Evolutionary conservation across 2,113 vertebrate species (phyloP).

Genomic region (Phrynosoma blainvillii): DNA sequence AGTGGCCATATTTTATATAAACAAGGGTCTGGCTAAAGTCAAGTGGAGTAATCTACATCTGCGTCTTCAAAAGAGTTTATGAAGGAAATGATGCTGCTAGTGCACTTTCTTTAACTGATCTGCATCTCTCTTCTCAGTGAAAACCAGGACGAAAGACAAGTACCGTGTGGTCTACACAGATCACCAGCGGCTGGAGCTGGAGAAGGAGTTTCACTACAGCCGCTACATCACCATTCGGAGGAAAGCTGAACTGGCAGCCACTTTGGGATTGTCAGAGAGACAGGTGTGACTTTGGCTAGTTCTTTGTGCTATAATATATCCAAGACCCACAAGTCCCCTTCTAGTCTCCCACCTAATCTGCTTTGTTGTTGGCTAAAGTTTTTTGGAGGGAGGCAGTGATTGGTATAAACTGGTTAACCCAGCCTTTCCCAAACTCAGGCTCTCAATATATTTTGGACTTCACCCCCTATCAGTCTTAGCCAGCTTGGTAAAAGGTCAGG

Average conservation of each 20-base stretch:
- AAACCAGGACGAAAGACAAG: constrained; percentile 86
- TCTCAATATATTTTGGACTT: background rate
- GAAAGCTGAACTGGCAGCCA: constrained; percentile 83
- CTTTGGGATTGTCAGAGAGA: constrained; percentile 82
- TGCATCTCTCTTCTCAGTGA: constrained; percentile 71
- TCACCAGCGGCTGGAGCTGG: constrained; percentile 83
- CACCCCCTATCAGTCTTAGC: background rate
- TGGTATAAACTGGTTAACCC: too few relatives aligned
- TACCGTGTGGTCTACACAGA: constrained; percentile 85
- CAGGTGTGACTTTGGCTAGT: constrained; percentile 72
- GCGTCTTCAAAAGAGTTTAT: constrained; percentile 53
- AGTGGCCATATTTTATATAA: background rate
- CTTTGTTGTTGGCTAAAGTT: background rate
- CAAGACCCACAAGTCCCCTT: background rate
- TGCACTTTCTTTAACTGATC: constrained; percentile 15
- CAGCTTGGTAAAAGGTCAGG: background rate
- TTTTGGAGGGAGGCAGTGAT: too few relatives aligned
- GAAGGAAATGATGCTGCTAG: constrained; percentile 41
- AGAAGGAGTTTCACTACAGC: constrained; percentile 85
- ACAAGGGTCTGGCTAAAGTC: background rate
- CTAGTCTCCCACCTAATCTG: background rate
- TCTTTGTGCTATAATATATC: background rate
- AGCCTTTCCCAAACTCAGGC: too few relatives aligned
- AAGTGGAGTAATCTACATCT: background rate
- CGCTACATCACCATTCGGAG: constrained; percentile 84